phyloP scores from a whole-genome alignment of 2,888 invertebrate genomes.

The Spodoptera picta region DNA sequence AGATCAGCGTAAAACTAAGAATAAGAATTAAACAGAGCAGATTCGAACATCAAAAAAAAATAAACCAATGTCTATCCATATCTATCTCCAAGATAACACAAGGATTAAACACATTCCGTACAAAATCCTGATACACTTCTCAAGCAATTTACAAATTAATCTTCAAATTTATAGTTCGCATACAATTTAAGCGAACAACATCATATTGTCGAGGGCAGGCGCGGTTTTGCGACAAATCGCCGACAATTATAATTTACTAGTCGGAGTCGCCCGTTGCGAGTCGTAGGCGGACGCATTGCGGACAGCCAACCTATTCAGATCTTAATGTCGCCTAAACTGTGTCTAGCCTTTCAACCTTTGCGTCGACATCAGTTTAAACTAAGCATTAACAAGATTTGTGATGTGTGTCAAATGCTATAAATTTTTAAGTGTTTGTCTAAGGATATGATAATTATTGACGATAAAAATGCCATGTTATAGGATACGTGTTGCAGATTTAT shows the following conservation, averaged over 20 bases:
- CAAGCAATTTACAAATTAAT: conserved; percentile 32
- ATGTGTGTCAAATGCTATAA: conserved; percentile 29
- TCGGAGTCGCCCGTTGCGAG: conserved; percentile 43
- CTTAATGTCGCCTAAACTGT: conserved; percentile 58
- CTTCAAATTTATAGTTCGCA: conserved; percentile 20
- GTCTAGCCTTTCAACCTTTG: conserved; percentile 55
- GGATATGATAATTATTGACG: conserved; percentile 9
- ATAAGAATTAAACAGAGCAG: no score
- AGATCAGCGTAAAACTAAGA: no score
- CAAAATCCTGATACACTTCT: conserved; percentile 8
- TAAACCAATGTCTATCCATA: no score
- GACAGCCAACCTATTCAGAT: conserved; percentile 49
- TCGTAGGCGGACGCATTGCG: conserved; percentile 48
- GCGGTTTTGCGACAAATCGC: conserved; percentile 55
- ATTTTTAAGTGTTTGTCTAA: conserved; percentile 27
- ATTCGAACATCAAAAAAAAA: no score
- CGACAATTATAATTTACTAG: conserved; percentile 59
- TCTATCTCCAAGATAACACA: no score
- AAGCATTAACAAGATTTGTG: conserved; percentile 36
- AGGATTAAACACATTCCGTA: no score
- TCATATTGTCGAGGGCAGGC: conserved; percentile 28
- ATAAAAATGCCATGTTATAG: conserved; percentile 16
- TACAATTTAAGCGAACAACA: conserved; percentile 34
- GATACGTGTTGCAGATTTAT: conserved; percentile 10
- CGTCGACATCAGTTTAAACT: conserved; percentile 20